Conservation (phyloP, 2,797 vertebrate species). For the Todus mexicanus region DNA sequence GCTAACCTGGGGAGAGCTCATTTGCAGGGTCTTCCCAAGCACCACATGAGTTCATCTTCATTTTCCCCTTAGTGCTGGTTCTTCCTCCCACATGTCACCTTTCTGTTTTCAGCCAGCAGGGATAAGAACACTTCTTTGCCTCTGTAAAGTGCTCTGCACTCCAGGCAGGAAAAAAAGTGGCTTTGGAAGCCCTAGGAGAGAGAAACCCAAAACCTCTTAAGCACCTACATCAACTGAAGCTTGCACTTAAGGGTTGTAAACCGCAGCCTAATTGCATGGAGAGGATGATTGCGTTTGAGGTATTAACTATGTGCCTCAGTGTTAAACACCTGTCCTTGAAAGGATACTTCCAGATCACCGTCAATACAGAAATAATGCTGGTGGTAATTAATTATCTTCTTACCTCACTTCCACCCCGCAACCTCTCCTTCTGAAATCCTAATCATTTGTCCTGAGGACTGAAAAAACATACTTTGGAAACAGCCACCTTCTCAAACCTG, state of each 20-base stretch:
- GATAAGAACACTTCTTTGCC: background rate
- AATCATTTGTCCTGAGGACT: background rate
- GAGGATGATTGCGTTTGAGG: background rate
- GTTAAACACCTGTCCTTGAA: slow-evolving; percentile 33
- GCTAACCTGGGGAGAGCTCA: background rate
- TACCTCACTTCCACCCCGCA: background rate
- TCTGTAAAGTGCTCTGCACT: background rate
- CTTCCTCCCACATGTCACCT: background rate
- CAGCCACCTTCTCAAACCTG: background rate
- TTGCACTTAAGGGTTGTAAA: background rate
- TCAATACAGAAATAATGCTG: background rate
- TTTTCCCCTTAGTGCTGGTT: rapidly evolving
- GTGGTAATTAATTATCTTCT: background rate
- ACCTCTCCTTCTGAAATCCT: background rate
- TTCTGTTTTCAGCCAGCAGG: background rate
- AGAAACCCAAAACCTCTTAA: background rate
- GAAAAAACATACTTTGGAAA: background rate
- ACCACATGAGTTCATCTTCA: background rate
- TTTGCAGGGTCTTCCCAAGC: background rate
- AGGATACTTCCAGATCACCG: background rate
- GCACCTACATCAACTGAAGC: background rate
- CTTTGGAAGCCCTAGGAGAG: background rate
- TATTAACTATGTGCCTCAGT: background rate
- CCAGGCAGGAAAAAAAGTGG: background rate
- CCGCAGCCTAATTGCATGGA: background rate